Base-by-base conservation (phyloP, 2,797 vertebrate species). In the Poecilia picta region DNA sequence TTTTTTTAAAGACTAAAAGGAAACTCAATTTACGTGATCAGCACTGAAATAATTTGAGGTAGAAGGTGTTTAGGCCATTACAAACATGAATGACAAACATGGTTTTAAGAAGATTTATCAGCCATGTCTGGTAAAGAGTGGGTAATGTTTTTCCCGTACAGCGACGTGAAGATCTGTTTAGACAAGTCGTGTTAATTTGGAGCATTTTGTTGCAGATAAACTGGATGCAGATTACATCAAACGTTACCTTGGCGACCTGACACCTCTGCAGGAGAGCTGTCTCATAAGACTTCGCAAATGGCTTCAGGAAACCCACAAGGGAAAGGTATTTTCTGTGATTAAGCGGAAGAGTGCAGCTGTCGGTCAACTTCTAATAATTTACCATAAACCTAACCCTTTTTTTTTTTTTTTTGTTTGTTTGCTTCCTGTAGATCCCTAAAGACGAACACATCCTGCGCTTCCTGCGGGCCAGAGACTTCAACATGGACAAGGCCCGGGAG, bases 261-360 rank as follows among this genome's bases (percentile, higher is more conserved):
- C 98, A 0, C 98, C 98, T 0, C 94, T 99, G 83, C 98, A 99
- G 93, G 98, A 99, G 91, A 99, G 98, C 94, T 99, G 98, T 90
- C 96, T 99, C 72, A 99, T 99, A 90, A 94, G 97, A 16, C 97
- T 99, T 72, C 97, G 98, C 33, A 96, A 97, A 89, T 99, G 98
- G 98, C 96, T 99, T 13, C 98, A 99, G 93, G 98, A 99, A 84
- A 97, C 97, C 0, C 98, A 99, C 95, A 99, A 99, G 91, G 98
- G 98, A 93, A 99, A 99, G 91, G 98, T 99, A 59, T 51, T 20
- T n/a, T 3, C 8, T 28, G 3, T n/a, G 25, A 31, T 36, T 23
- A 11, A 71, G 10, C 23, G 46, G 28, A 18, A 28, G 7, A 39
- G 6, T 4, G 15, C 1, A 64, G 0, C 41, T 71, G 74, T 64